Base-by-base conservation (phyloP, 2,888 invertebrate species). In the Zygogramma bicolorata region DNA sequence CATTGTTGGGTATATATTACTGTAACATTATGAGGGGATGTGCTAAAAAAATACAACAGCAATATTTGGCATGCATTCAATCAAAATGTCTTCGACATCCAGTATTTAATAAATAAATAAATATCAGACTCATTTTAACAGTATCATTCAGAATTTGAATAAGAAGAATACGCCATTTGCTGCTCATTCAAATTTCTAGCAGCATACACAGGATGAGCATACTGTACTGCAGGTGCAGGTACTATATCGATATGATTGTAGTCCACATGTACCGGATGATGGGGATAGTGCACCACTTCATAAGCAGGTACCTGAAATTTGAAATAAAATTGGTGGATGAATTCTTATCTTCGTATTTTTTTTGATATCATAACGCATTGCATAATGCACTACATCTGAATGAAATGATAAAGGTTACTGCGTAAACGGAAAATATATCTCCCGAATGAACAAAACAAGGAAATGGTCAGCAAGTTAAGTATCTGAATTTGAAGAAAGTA, bases 281-380 rank as follows among this genome's bases (percentile, higher is more conserved):
- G 92, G 29, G 93, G 93, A 84, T 94, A 94, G 86, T 95, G 95
- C 78, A 95, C 93, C 61, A 95, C 94, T 89, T 96, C 95, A 84
- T 95, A 95, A 87, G 95, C 95, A 77, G 95, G 92, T 81, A 93
- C 88, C 89, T 88, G 66, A n/a, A 78, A 80, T 75, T 69, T 13
- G 5, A 60, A 58, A 38, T 38, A 1, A 13, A 38, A 38, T 38
- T 38, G n/a, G 3, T 38, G n/a, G n/a, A n/a, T n/a, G n/a, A n/a
- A n/a, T n/a, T n/a, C n/a, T n/a, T n/a, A n/a, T n/a, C n/a, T n/a
- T n/a, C n/a, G n/a, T n/a, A n/a, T n/a, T n/a, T n/a, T n/a, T n/a
- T n/a, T n/a, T n/a, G n/a, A n/a, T n/a, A n/a, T n/a, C n/a, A n/a
- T n/a, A n/a, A n/a, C n/a, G n/a, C n/a, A n/a, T n/a, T n/a, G n/a